These are phyloP conservation scores for Trichomycterus rosablanca DNA, from an alignment of 2,113 vertebrate species.

Conservation along the genomic window DNA sequence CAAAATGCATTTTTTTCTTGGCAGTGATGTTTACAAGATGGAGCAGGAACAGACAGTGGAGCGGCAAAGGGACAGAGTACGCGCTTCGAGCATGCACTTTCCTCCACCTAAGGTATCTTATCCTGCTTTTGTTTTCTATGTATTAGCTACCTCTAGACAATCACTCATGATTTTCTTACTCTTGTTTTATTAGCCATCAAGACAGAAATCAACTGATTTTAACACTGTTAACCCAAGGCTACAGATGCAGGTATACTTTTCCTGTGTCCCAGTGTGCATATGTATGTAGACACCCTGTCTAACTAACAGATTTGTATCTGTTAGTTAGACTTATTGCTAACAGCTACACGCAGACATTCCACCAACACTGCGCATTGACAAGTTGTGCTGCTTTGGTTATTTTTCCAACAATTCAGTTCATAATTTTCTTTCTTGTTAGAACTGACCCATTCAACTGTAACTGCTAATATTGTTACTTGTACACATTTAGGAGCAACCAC, in stretches of 20 bases:
- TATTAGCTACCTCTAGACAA: background rate
- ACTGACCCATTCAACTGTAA: too few species aligned
- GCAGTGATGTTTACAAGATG: conserved; percentile 79
- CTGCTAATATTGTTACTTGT: too few species aligned
- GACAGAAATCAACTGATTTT: conserved; percentile 43
- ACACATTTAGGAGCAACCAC: too few species aligned
- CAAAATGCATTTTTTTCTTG: conserved; percentile 7
- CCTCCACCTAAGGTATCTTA: conserved; percentile 84
- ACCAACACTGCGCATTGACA: too few species aligned
- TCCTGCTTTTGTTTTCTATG: background rate
- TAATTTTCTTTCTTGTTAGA: too few species aligned
- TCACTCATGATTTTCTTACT: background rate
- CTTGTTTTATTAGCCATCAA: conserved; percentile 59
- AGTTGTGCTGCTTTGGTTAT: too few species aligned
- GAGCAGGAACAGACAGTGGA: conserved; percentile 70
- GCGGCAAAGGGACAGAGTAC: conserved; percentile 61
- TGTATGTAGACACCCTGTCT: background rate
- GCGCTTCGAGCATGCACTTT: conserved; percentile 52
- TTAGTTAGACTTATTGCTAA: too few species aligned
- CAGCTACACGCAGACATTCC: too few species aligned
- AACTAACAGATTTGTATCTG: too few species aligned
- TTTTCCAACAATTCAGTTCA: too few species aligned
- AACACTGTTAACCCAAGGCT: conserved; percentile 45
- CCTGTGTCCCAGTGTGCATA: conserved; percentile 2
- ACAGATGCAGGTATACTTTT: conserved; percentile 51